phyloP scores from a whole-genome alignment of 2,113 vertebrate genomes.

The Phylloscopus trochilus region DNA sequence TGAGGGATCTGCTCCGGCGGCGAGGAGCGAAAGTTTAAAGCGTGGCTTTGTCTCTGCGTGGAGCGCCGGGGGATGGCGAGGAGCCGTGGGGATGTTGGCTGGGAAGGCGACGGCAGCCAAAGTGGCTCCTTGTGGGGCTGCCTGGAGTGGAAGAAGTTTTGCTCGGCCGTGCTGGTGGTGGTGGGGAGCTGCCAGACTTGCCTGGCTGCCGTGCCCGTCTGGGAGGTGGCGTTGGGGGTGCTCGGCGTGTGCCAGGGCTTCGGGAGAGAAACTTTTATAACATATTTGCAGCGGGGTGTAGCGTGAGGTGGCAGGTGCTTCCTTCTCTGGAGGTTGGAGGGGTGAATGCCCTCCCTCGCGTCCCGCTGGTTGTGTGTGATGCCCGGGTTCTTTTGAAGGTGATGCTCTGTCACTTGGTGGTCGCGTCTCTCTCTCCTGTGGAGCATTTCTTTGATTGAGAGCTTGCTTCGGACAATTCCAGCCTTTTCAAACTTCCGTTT shows the following conservation, averaged over 20 bases:
- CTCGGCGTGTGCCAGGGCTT: not conserved
- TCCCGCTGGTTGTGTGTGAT: rapidly evolving
- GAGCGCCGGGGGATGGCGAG: not conserved
- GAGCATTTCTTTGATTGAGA: not conserved
- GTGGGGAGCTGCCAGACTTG: not conserved
- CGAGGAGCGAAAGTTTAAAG: conserved; percentile 58
- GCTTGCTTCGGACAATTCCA: not conserved
- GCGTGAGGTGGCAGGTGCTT: not conserved
- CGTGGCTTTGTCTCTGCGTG: not conserved
- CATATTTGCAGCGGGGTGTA: rapidly evolving
- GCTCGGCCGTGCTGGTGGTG: not conserved
- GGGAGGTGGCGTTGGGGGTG: not conserved
- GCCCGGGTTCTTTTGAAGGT: not conserved
- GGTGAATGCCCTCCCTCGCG: not conserved
- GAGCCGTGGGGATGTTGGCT: not conserved
- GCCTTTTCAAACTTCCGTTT: not conserved
- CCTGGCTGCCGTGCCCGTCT: not conserved
- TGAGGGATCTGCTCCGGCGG: not conserved
- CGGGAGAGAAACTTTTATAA: not conserved
- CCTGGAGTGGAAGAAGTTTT: conserved; percentile 7
- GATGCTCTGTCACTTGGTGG: not conserved
- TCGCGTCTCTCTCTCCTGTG: not conserved
- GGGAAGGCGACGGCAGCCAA: not conserved
- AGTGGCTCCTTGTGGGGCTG: not conserved
- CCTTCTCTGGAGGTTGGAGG: not conserved